Base-by-base conservation (phyloP, 2,797 vertebrate genomes). In the Brachymystax lenok region DNA sequence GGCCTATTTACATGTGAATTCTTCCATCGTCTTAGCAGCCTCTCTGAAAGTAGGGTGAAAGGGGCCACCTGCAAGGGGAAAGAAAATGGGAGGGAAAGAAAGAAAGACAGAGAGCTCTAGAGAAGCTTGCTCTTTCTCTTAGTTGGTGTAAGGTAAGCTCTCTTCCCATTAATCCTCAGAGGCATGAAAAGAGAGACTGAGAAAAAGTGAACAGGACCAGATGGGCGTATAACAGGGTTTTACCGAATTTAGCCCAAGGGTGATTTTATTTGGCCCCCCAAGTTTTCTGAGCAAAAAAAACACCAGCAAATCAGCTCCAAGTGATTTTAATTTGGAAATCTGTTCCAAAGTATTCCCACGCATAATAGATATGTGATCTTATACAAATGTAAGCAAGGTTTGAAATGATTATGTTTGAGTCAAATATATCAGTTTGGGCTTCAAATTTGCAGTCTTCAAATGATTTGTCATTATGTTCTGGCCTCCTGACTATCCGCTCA, bases 1-100 rank as follows among this genome's bases (percentile, higher is more conserved):
- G 83, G 75, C 85, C 12, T 87, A 92, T 95, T 95, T 95, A 91
- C 93, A 94, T 95, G 83, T 92, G 90, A 95, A 95, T 95, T 92
- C 90, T 85, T 78, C 13, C 80, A 66, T 52, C 61, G 81, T 79
- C 88, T 86, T 83, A 80, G 88, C 80, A 85, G 87, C 84, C 70
- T 85, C 17, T 61, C 85, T 91, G 82, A 82, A 80, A 88, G 89
- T 82, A 79, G 71, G 54, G 85, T 54, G 73, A 88, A 86, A 81
- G 76, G 84, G 90, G 88, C 89, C 89, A 90, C 84, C 80, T 90
- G 87, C 88, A 80, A 87, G 89, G 86, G 76, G 88, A 90, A 82
- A 88, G 79, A 74, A 35, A 83, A n/a, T 35, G 77, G 71, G 82
- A 74, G 14, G 7, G 66, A 40, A 17, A 68, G 17, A 54, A 69